These are phyloP conservation scores for Laothoe populi DNA, from an alignment of 2,888 invertebrate species.

Conservation along the genomic window DNA sequence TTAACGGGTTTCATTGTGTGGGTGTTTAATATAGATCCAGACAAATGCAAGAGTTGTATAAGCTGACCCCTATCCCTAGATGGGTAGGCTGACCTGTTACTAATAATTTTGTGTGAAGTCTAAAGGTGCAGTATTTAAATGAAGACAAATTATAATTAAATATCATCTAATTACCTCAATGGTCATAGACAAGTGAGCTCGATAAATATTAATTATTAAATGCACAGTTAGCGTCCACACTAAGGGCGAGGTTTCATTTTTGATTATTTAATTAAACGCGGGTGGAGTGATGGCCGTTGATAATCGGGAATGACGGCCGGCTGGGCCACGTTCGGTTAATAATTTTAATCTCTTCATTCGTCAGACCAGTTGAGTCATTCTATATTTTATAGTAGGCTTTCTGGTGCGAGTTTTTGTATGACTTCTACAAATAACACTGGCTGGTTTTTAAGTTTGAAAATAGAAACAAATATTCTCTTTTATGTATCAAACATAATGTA, in stretches of 20 bases:
- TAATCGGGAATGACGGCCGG: slow-evolving; percentile 74
- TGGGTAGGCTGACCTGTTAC: too few species aligned
- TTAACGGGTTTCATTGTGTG: too few species aligned
- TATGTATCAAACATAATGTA: too few species aligned
- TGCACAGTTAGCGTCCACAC: slow-evolving; percentile 2
- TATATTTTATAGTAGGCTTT: slow-evolving; percentile 7
- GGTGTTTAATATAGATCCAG: too few species aligned
- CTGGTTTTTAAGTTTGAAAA: background rate
- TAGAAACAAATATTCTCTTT: too few species aligned
- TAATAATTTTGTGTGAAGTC: too few species aligned
- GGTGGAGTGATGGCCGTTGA: slow-evolving; percentile 63
- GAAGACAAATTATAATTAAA: too few species aligned
- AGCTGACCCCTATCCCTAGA: too few species aligned
- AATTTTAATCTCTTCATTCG: slow-evolving; percentile 73
- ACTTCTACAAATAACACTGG: background rate
- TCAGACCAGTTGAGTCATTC: slow-evolving; percentile 28
- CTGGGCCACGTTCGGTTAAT: slow-evolving; percentile 58
- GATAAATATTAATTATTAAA: slow-evolving; percentile 3
- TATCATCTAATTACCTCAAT: too few species aligned
- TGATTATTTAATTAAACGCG: slow-evolving; percentile 74
- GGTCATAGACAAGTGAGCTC: too few species aligned
- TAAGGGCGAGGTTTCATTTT: slow-evolving; percentile 30
- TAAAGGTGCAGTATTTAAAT: too few species aligned
- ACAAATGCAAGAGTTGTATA: too few species aligned
- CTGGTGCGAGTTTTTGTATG: background rate